Percentiles rank a stretch among this genome's conserved stretches.
These are phyloP conservation scores for Mayetiola destructor DNA, from an alignment of 2,888 invertebrate species.

Conservation along the genomic window DNA sequence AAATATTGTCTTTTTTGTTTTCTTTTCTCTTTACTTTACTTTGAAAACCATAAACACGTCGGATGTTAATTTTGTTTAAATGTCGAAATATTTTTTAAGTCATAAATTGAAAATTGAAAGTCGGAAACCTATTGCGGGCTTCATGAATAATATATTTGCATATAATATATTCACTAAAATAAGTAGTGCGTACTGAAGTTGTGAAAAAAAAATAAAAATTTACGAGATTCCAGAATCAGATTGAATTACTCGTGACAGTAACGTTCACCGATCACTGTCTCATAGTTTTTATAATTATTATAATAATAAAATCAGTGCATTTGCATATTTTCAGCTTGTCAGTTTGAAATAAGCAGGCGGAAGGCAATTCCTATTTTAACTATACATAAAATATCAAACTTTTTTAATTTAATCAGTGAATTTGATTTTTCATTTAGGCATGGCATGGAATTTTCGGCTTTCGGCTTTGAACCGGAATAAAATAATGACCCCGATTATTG, in stretches of 20 bases:
- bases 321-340: not conserved
- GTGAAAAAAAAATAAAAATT: too few species aligned
- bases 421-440: constrained; percentile 25
- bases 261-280: too few species aligned
- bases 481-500: constrained; percentile 23
- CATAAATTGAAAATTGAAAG: too few species aligned
- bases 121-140: too few species aligned
- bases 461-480: constrained; percentile 27
- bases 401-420: not conserved
- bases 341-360: not conserved
- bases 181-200: constrained; percentile 12
- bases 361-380: not conserved
- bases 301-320: not conserved
- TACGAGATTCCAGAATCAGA: not conserved
- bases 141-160: too few species aligned
- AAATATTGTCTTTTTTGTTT: too few species aligned
- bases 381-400: not conserved
- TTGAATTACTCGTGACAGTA: not conserved
- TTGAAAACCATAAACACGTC: too few species aligned
- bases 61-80: too few species aligned
- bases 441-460: constrained; percentile 38
- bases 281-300: too few species aligned
- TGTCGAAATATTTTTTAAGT: too few species aligned
- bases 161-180: not conserved
- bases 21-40: too few species aligned